phyloP scores from a whole-genome alignment of 2,797 vertebrate species.

The Glyptemys insculpta region DNA sequence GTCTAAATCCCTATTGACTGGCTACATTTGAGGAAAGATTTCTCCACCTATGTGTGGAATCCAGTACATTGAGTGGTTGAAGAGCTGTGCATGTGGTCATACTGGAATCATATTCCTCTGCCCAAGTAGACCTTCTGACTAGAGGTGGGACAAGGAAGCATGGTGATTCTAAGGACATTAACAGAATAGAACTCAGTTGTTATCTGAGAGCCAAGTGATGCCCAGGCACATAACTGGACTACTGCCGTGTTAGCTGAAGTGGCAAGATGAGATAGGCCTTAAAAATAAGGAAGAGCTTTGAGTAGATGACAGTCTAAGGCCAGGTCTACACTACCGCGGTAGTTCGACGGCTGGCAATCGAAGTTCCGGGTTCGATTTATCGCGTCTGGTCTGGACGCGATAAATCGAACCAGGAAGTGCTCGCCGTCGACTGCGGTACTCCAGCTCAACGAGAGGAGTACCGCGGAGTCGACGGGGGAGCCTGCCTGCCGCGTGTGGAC shows the following conservation, averaged over 20 bases:
- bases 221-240: constrained; percentile 55
- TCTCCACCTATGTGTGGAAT: not conserved
- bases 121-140: not conserved
- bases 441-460: too few relatives aligned
- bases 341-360: too few relatives aligned
- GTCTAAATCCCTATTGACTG: not conserved
- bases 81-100: not conserved
- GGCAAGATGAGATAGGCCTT: constrained; percentile 58
- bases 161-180: not conserved
- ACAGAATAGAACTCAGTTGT: constrained; percentile 16
- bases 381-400: too few relatives aligned
- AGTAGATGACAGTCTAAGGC: constrained; percentile 66
- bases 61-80: not conserved
- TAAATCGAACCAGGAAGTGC: too few relatives aligned
- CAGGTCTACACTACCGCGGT: too few relatives aligned
- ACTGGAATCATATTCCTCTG: not conserved
- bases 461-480: too few relatives aligned
- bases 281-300: constrained; percentile 75
- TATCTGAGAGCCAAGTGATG: constrained; percentile 41
- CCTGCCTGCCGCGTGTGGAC: too few relatives aligned
- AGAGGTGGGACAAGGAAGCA: not conserved
- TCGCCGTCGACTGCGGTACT: too few relatives aligned
- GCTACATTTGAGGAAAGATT: not conserved
- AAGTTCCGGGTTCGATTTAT: too few relatives aligned
- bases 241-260: constrained; percentile 59